These are phyloP conservation scores for Pseudolaguvia tuberculata DNA, from an alignment of 2,113 vertebrate genomes.

Conservation along the genomic window DNA sequence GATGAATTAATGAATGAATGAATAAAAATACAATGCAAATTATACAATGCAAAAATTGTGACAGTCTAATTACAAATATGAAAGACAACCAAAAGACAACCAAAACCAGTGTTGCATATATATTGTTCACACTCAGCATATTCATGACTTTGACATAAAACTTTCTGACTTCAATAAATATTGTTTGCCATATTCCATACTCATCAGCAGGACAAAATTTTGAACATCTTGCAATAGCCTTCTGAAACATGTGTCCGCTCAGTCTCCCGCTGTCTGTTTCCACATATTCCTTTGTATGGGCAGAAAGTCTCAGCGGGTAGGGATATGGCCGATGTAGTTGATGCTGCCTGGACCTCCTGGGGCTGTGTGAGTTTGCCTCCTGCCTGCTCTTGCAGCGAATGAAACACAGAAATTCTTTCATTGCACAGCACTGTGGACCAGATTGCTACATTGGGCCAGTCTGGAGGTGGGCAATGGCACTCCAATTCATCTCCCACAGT, in stretches of 20 bases:
- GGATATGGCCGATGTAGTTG: slow-evolving; percentile 65
- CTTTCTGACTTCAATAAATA: slow-evolving; percentile 12
- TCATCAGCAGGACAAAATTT: slow-evolving; percentile 36
- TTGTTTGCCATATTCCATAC: slow-evolving; percentile 23
- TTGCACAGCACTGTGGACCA: slow-evolving; percentile 63
- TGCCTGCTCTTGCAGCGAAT: slow-evolving; percentile 33
- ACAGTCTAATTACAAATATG: neutral
- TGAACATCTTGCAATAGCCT: slow-evolving; percentile 39
- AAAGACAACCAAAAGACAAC: too few relatives aligned
- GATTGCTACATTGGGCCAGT: slow-evolving; percentile 72
- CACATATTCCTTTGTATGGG: slow-evolving; percentile 31
- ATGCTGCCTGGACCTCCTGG: slow-evolving; percentile 48
- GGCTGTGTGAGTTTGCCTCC: slow-evolving; percentile 45
- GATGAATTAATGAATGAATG: too few relatives aligned
- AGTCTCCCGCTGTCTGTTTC: slow-evolving; percentile 31
- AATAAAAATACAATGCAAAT: too few relatives aligned
- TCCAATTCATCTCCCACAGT: slow-evolving; percentile 84
- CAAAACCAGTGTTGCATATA: too few relatives aligned
- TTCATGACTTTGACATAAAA: slow-evolving; percentile 33
- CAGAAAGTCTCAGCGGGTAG: slow-evolving; percentile 46
- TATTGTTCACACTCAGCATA: slow-evolving; percentile 2
- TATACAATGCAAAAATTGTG: too few relatives aligned
- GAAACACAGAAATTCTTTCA: slow-evolving; percentile 58
- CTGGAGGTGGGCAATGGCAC: slow-evolving; percentile 70
- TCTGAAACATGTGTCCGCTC: slow-evolving; percentile 40